Base-by-base conservation (phyloP, 2,113 vertebrate species). In the Pseudopodoces humilis region DNA sequence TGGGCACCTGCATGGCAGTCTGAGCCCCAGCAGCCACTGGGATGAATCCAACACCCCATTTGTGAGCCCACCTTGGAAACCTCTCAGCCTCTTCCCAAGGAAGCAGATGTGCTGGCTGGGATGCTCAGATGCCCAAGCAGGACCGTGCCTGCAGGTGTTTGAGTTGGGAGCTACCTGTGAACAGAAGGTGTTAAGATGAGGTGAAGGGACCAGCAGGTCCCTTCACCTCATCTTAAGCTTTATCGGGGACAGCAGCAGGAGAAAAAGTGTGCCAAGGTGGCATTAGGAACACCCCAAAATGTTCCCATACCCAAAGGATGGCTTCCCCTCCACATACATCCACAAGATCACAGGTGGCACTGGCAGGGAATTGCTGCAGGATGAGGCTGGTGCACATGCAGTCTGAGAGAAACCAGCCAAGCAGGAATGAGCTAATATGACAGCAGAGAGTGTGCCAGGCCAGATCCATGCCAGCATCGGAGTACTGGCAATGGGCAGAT, bases 111-210 rank as follows among this genome's bases (percentile, higher is more conserved):
- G 14, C 47, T 47, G 52, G 4, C 41, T 63, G 13, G 74, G 78
- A n/a, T 35, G 24, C 64, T 69, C 2, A 0, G 39, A 8, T 7
- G 4, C 4, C 69, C 1, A 24, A 22, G 56, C 41, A 56, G 41
- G 49, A n/a, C 13, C 0, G 0, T 35, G 12, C 7, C 23, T 46
- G 35, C 13, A 17, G 15, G 3, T 9, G 4, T 6, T 8, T n/a
- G 64, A 50, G 21, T 7, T 43, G 28, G 81, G 24, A 55, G 7
- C 44, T 23, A 11, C 22, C 37, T 15, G 72, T 59, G 24, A 62
- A 44, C 7, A 15, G n/a, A n/a, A n/a, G n/a, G n/a, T n/a, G n/a
- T n/a, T n/a, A n/a, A n/a, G n/a, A n/a, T n/a, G n/a, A n/a, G n/a
- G n/a, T n/a, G n/a, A n/a, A n/a, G n/a, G 58, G 4, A 25, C 35